Base-by-base conservation (phyloP, 2,888 invertebrate genomes). In the Carpatolechia fugitivella region DNA sequence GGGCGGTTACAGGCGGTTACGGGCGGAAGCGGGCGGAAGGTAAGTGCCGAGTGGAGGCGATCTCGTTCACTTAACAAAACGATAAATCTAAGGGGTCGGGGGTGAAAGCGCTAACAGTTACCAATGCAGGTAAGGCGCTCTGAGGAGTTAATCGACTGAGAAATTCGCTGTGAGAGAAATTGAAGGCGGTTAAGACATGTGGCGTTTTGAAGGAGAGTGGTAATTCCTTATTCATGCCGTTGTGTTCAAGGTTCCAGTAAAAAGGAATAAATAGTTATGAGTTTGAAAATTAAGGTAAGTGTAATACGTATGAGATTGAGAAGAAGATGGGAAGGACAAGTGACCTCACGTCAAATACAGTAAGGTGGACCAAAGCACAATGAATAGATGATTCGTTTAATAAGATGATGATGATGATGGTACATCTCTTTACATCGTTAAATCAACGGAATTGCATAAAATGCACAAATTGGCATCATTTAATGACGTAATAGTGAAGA, bases 41-140 rank as follows among this genome's bases (percentile, higher is more conserved):
- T 67, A 68, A 61, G 61, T 63, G 70, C 60, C 58, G 65, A 64
- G 44, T 18, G 40, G 36, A 62, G 70, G 70, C 81, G 78, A 79
- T 83, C 81, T 76, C 65, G 70, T 75, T 78, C 82, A 82, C 83
- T 85, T 82, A 82, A 70, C 69, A 69, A 62, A 54, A 56, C 72
- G 68, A 81, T 84, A 82, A 83, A 82, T 82, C 83, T 75, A 61
- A 57, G 73, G 66, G 69, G 72, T 66, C 60, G 66, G 68, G 29
- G 40, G 50, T 20, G 13, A 13, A 35, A 38, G 33, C 14, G 38
- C 16, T 10, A 10, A 14, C 50, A 33, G 5, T 13, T 36, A 20
- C 51, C 18, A 16, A 38, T 51, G 51, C 51, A 51, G 51, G 51
- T 51, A 38, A 49, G 35, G 31, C 16, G 35, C 13, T 3, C 16